These are phyloP conservation scores for Erebia epiphron DNA, from an alignment of 2,888 invertebrate genomes.

Conservation along the genomic window DNA sequence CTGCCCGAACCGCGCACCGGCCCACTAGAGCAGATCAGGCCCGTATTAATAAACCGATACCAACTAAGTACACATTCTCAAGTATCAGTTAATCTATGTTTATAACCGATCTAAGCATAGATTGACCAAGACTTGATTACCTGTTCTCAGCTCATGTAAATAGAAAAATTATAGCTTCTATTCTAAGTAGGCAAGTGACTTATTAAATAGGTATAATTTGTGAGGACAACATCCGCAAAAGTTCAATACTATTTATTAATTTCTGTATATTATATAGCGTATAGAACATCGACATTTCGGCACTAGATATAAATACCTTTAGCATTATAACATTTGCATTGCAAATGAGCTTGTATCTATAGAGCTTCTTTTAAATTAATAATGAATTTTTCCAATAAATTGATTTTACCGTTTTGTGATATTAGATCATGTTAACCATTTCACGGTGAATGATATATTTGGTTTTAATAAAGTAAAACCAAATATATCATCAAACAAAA, in stretches of 20 bases:
- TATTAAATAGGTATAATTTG: neutral
- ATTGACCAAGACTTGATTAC: neutral
- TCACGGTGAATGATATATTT: neutral
- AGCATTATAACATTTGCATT: neutral
- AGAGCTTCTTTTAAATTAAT: slow-evolving; percentile 12
- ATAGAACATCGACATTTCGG: neutral
- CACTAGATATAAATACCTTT: neutral
- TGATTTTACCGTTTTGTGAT: slow-evolving; percentile 5
- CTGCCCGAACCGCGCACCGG: neutral
- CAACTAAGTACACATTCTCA: no score
- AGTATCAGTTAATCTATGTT: no score
- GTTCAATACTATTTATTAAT: neutral
- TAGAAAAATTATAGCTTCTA: no score
- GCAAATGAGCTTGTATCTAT: slow-evolving; percentile 10
- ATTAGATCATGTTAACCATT: neutral
- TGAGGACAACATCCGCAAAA: slow-evolving; percentile 1
- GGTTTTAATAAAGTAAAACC: no score
- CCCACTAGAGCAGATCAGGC: neutral
- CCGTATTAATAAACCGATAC: no score
- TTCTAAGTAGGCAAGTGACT: no score
- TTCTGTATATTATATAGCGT: neutral
- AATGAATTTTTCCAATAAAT: neutral
- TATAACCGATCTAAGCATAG: neutral
- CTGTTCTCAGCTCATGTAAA: no score
- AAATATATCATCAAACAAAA: no score